Base-by-base conservation (phyloP, 1,140 invertebrate species). In the Epicauta chinensis region DNA sequence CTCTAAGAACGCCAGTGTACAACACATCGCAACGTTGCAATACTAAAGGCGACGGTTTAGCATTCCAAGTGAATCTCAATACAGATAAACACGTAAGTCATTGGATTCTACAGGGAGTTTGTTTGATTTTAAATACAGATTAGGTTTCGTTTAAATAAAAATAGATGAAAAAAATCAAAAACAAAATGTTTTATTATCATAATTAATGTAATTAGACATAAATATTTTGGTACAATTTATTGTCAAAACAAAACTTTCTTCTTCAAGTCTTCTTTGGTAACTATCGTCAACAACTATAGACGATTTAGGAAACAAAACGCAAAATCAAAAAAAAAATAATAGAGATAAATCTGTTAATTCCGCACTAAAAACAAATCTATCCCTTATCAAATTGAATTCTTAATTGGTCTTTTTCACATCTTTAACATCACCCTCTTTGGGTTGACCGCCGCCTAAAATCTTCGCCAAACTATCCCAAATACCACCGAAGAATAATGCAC, bases 401-500 rank as follows among this genome's bases (percentile, higher is more conserved):
- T 52, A 90, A 71, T 91, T 89, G 60, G 83, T 87, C 70, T 91
- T 91, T 70, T 91, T 91, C 32, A 81, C 73, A 65, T 89, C 87
- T 64, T 81, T 82, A 36, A 78, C 73, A 57, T 89, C 87, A 32
- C 79, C 81, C 63, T 91, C 88, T 68, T 89, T 89, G 5, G 78
- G 76, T 68, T 86, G 84, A 35, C 84, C 86, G 56, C 80, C 80
- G 53, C 88, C 87, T 39, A 92, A 77, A 15, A 91, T 79, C 68
- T 87, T 87, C 41, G 89, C 86, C 59, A 98, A 74, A 14, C 93
- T 93, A 75, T 99, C 97, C 88, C 93, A 97, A 67, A 99, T 91
- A 45, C 97, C 97, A 42, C 97, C 97, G 70, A 99, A 82, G 77
- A 98, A 98, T 37, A 99, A 76, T 11, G 94, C 91, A 71, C 95